Conservation (phyloP, 2,888 invertebrate genomes). For the Liopterus haemorrhoidalis region DNA sequence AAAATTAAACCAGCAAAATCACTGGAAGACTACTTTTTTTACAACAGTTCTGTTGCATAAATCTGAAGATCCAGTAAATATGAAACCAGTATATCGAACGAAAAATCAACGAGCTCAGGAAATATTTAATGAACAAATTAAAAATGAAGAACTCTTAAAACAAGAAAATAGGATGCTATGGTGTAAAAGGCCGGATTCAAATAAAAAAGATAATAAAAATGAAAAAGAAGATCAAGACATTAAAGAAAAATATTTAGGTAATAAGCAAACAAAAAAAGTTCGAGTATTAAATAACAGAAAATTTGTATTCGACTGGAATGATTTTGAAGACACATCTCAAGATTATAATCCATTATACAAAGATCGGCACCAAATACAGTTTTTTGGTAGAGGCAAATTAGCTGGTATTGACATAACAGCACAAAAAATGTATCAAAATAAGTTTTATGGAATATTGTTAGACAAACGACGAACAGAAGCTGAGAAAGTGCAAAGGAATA, state of each 20-base stretch:
- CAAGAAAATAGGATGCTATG: constrained; percentile 78
- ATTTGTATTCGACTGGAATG: neutral
- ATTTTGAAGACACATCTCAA: neutral
- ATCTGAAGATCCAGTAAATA: constrained; percentile 87
- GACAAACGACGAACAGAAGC: no score
- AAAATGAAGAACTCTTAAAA: constrained; percentile 85
- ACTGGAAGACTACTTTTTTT: no score
- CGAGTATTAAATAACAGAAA: no score
- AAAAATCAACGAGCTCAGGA: constrained; percentile 91
- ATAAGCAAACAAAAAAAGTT: no score
- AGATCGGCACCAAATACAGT: neutral
- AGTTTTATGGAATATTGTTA: no score
- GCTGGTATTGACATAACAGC: no score
- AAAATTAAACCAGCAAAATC: no score
- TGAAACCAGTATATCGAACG: constrained; percentile 93
- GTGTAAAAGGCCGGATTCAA: constrained; percentile 47
- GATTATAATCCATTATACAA: neutral
- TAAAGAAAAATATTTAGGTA: constrained; percentile 90
- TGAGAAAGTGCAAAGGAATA: no score
- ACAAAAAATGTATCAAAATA: no score
- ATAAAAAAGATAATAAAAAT: constrained; percentile 71
- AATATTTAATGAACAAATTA: no score
- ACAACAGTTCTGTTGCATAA: no score
- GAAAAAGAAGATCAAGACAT: constrained; percentile 93
- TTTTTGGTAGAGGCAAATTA: neutral